Conservation (phyloP, 2,888 invertebrate genomes). For the Cryptophagus acutangulus region DNA sequence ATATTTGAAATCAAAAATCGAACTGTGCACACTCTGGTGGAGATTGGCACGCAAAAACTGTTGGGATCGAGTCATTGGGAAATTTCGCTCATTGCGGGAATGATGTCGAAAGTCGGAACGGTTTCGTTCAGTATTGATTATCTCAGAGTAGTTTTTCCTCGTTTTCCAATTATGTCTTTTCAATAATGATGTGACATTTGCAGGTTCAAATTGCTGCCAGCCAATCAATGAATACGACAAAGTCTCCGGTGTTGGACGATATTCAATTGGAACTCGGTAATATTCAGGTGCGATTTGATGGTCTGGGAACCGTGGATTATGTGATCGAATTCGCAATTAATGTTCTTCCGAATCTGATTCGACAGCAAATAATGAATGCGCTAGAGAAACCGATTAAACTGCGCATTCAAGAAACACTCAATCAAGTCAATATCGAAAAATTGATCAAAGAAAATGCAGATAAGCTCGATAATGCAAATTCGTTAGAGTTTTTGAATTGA, state of each 20-base stretch:
- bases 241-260: conserved; percentile 65
- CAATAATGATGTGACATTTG: conserved; percentile 7
- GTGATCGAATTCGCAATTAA: conserved; percentile 75
- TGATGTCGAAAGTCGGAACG: conserved; percentile 66
- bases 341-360: conserved; percentile 75
- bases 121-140: conserved; percentile 76
- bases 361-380: conserved; percentile 84
- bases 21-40: conserved; percentile 61
- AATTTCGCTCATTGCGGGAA: conserved; percentile 61
- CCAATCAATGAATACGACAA: conserved; percentile 72
- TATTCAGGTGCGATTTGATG: conserved; percentile 76
- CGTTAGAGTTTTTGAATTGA: conserved; percentile 18
- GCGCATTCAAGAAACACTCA: conserved; percentile 67
- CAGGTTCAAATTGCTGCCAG: conserved; percentile 60
- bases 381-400: conserved; percentile 72
- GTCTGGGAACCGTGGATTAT: conserved; percentile 84
- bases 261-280: conserved; percentile 67
- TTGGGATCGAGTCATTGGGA: conserved; percentile 78
- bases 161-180: background rate
- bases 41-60: conserved; percentile 75
- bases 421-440: conserved; percentile 69
- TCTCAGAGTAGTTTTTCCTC: conserved; percentile 52
- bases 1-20: conserved; percentile 68
- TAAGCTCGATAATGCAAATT: conserved; percentile 53
- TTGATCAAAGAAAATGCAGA: conserved; percentile 66